These are phyloP conservation scores for Drosophila imparisetae DNA, from an alignment of 2,888 invertebrate species.

Conservation along the genomic window DNA sequence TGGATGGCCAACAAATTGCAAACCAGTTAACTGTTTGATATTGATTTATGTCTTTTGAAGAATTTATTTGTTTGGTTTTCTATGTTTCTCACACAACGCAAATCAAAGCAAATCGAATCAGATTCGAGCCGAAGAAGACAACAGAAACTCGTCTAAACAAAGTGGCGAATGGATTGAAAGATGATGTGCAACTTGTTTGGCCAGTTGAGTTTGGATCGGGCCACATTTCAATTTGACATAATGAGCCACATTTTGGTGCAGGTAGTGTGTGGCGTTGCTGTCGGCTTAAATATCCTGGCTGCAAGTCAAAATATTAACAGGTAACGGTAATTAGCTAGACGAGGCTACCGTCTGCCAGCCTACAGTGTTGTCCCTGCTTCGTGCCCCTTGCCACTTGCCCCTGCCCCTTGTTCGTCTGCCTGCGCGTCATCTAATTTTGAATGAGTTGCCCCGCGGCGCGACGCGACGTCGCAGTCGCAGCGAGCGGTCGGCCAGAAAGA, in stretches of 20 bases:
- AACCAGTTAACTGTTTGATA: conserved; percentile 34
- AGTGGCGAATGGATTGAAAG: conserved; percentile 1
- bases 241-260: conserved; percentile 58
- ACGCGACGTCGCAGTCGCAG: conserved; percentile 29
- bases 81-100: neutral
- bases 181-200: conserved; percentile 59
- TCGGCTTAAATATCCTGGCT: conserved; percentile 34
- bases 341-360: conserved; percentile 67
- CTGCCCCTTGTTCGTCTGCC: neutral
- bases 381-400: neutral
- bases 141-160: conserved; percentile 14
- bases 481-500: conserved; percentile 32
- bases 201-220: conserved; percentile 51
- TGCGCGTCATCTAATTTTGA: conserved; percentile 54
- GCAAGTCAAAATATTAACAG: conserved; percentile 70
- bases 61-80: conserved; percentile 18
- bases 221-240: conserved; percentile 73
- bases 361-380: neutral
- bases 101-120: neutral
- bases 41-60: conserved; percentile 40
- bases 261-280: conserved; percentile 1
- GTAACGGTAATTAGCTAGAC: conserved; percentile 74
- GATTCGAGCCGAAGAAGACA: neutral
- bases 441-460: conserved; percentile 75
- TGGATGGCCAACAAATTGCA: neutral